A percentile compares a stretch with the other conserved stretches of the same genome.
These are phyloP conservation scores for Camptogramma bilineatum DNA, from an alignment of 2,888 invertebrate species.

Conservation along the genomic window DNA sequence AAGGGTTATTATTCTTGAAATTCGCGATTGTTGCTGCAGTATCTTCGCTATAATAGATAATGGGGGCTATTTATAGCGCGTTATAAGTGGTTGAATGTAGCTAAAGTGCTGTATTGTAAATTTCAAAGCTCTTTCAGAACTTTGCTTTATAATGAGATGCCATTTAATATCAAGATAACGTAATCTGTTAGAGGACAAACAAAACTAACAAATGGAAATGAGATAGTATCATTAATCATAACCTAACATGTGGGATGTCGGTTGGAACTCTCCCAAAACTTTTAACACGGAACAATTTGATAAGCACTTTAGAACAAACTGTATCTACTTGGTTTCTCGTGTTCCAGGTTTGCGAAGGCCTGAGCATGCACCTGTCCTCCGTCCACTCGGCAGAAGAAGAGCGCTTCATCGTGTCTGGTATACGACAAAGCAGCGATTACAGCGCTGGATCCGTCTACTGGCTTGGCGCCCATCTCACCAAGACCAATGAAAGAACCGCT, in stretches of 20 bases:
- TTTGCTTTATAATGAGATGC: neutral
- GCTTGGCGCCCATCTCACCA: constrained; percentile 86
- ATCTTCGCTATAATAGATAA: constrained; percentile 14
- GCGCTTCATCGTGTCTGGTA: constrained; percentile 88
- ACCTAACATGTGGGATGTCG: neutral
- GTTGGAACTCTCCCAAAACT: neutral
- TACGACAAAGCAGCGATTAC: constrained; percentile 89
- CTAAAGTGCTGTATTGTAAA: neutral
- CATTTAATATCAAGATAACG: neutral
- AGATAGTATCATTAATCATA: neutral
- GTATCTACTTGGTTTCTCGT: neutral
- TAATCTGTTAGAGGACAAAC: neutral
- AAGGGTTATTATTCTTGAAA: constrained; percentile 24
- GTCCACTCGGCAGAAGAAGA: constrained; percentile 89
- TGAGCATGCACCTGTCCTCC: constrained; percentile 89
- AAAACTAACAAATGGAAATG: neutral
- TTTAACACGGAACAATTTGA: neutral
- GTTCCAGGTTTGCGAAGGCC: constrained; percentile 87
- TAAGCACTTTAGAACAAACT: neutral
- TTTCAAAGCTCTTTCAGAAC: neutral
- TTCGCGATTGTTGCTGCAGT: constrained; percentile 19
- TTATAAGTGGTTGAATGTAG: neutral
- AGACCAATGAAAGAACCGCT: constrained; percentile 37
- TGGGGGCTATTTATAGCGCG: neutral
- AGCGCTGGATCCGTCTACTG: constrained; percentile 90